Evolutionary conservation across 2,888 invertebrate genomes (phyloP).

Genomic region (Caenorhabditis imperialis): DNA sequence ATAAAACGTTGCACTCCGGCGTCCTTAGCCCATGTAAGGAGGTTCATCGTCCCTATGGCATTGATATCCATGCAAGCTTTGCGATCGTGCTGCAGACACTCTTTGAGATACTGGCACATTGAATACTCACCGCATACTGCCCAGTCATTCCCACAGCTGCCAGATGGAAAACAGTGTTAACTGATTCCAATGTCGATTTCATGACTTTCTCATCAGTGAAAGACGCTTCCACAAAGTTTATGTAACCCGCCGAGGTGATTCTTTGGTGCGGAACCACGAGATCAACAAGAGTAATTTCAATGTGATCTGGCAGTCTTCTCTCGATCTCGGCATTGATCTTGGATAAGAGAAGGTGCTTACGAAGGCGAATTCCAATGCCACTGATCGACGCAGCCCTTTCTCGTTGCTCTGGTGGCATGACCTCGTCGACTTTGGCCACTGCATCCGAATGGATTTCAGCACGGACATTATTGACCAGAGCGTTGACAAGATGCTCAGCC

Average conservation of each 20-base stretch:
- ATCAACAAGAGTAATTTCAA: slow-evolving; percentile 21
- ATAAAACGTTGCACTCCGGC: slow-evolving; percentile 33
- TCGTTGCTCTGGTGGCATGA: not conserved
- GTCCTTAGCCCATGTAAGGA: slow-evolving; percentile 12
- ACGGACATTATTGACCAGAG: not conserved
- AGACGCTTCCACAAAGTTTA: slow-evolving; percentile 20
- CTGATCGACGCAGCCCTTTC: not conserved
- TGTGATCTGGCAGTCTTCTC: not conserved
- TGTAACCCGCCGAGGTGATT: not conserved
- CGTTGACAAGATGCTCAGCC: slow-evolving; percentile 15
- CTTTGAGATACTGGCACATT: not conserved
- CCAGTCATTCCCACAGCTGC: slow-evolving; percentile 55
- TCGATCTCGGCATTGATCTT: too few relatives aligned
- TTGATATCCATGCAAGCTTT: slow-evolving; percentile 36
- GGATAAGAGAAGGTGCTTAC: too few relatives aligned
- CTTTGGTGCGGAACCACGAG: slow-evolving; percentile 1
- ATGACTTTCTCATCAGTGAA: slow-evolving; percentile 22
- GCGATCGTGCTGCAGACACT: slow-evolving; percentile 18
- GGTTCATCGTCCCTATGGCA: slow-evolving; percentile 30
- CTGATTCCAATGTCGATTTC: slow-evolving; percentile 15
- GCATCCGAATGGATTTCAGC: slow-evolving; percentile 1
- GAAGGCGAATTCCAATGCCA: too few relatives aligned
- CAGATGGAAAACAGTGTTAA: slow-evolving; percentile 39
- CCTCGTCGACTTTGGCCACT: not conserved
- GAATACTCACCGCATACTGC: slow-evolving; percentile 21